Evolutionary conservation across 2,797 vertebrate genomes (phyloP).

Genomic region (Manis javanica): DNA sequence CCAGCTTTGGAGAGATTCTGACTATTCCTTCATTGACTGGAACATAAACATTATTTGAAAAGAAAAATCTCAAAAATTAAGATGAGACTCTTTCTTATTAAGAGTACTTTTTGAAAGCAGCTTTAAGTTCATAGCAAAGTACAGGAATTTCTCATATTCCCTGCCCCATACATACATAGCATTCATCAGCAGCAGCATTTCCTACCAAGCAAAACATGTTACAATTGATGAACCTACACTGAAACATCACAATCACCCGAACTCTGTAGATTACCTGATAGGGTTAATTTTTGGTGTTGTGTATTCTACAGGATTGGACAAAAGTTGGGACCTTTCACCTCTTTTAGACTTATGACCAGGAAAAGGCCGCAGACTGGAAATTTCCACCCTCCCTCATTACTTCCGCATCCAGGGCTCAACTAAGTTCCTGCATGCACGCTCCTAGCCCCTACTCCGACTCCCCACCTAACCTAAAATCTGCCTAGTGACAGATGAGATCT

Average conservation of each 20-base stretch:
- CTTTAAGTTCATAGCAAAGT: neutral
- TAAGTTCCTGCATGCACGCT: too few relatives aligned
- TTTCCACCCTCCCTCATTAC: too few relatives aligned
- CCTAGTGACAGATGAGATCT: too few relatives aligned
- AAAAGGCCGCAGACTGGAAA: too few relatives aligned
- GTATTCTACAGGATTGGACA: neutral
- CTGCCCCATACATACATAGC: neutral
- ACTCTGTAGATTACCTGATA: neutral
- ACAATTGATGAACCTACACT: neutral
- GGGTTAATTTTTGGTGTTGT: neutral
- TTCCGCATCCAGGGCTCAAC: too few relatives aligned
- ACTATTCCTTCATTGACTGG: neutral
- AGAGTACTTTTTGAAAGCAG: neutral
- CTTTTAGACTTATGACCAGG: too few relatives aligned
- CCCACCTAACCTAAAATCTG: too few relatives aligned
- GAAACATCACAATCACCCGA: neutral
- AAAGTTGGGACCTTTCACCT: neutral
- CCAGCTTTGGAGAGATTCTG: neutral
- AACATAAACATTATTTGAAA: neutral
- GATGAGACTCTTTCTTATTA: neutral
- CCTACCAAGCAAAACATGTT: neutral
- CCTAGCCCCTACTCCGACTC: too few relatives aligned
- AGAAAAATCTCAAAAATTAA: neutral
- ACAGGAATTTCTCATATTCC: too few relatives aligned
- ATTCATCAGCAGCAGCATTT: neutral